Evolutionary conservation across 2,888 invertebrate species (phyloP), one percentile per base, ranked within the genome.

Genomic region (Drosophila tanythrix): DNA sequence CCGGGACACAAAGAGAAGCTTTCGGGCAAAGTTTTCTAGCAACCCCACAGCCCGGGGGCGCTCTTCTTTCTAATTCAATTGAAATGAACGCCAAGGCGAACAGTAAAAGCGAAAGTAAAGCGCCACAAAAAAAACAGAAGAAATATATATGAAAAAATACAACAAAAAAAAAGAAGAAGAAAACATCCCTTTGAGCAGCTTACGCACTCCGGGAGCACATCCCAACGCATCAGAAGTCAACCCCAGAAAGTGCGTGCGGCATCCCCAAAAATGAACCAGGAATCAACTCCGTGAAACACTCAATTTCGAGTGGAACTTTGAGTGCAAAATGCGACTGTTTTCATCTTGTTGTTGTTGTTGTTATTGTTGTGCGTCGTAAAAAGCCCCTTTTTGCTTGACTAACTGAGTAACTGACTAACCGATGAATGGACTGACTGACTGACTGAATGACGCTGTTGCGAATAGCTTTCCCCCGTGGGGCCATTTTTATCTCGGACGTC

Each of bases 181-280:
- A 81, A 87, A 76, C 80, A 83, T 78, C 79, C 83, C 81, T 79
- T 81, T 79, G 81, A 85, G 81, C 73, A 70, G 55, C 55, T 38
- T 21, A 56, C 25, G 56, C 56, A 57, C 36, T 55, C 52, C 27
- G 58, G 46, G 38, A 52, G 63, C 62, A 76, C 46, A 46, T 69
- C 52, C 70, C 63, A 46, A 64, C 72, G 65, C 74, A 65, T 70
- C 73, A 74, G 13, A 67, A 82, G 82, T 83, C 84, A 83, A 83
- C 74, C 82, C 79, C 71, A 61, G 60, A 75, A 78, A 78, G 79
- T 79, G 78, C 78, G 78, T 79, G 55, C 61, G 51, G 51, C 48
- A 31, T 46, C 66, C 65, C 57, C 46, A 10, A 38, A 36, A 40
- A 36, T 38, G 18, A 60, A 27, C 7, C 66, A 60, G 60, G 65